phyloP scores from a whole-genome alignment of 1,140 invertebrate genomes.

The Marisa cornuarietis region DNA sequence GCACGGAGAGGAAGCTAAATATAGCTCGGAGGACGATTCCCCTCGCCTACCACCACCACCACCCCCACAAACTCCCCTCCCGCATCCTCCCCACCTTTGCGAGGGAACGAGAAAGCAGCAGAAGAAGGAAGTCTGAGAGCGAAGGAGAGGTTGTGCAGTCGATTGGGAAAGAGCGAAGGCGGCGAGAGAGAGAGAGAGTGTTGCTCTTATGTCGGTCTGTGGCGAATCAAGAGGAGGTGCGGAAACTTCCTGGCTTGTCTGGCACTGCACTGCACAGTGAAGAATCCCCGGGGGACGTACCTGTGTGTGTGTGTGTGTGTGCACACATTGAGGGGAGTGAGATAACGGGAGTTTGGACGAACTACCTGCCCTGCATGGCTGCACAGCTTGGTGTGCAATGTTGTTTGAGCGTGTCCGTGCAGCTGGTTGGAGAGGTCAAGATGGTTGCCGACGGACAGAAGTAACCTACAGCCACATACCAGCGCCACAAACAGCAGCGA shows the following conservation, averaged over 20 bases:
- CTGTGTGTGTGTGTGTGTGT: background rate
- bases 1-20: too few species aligned
- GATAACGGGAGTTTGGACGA: background rate
- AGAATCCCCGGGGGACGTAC: background rate
- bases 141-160: background rate
- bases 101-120: background rate
- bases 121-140: background rate
- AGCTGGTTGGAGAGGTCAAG: too few species aligned
- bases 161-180: background rate
- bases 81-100: background rate
- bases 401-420: too few species aligned
- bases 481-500: too few species aligned
- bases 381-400: background rate
- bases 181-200: background rate
- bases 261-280: background rate
- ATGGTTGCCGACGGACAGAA: too few species aligned
- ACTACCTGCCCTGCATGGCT: background rate
- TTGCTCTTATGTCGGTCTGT: background rate
- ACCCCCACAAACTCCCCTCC: too few species aligned
- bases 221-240: background rate
- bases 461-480: too few species aligned
- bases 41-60: too few species aligned
- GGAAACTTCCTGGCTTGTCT: background rate
- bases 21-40: too few species aligned
- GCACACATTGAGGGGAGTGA: background rate